Conservation (phyloP, 1,140 invertebrate species). For the Muscidifurax raptorellus region DNA sequence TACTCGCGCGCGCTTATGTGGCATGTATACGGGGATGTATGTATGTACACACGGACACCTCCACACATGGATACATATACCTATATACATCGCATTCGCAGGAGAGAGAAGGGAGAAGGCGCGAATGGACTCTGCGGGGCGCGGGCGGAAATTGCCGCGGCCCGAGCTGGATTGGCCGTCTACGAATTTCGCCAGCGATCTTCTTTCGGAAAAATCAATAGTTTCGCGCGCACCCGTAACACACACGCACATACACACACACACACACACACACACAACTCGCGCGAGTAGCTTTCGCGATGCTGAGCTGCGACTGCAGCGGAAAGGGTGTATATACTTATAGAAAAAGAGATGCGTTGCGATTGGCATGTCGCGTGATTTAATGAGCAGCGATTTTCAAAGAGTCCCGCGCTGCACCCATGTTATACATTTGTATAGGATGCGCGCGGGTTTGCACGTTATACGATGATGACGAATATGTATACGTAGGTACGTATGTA, state of each 20-base stretch:
- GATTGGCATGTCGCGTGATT: too few species aligned
- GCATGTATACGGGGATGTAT: not conserved
- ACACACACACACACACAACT: not conserved
- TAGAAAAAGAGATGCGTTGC: not conserved
- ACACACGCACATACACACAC: not conserved
- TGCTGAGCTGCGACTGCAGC: too few species aligned
- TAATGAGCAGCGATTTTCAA: not conserved
- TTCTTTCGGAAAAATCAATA: slow-evolving; percentile 45
- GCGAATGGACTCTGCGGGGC: slow-evolving; percentile 16
- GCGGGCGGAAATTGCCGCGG: slow-evolving; percentile 43
- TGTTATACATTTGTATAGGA: too few species aligned
- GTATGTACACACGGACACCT: not conserved
- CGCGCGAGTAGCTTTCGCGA: slow-evolving; percentile 10
- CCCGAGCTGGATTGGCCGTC: slow-evolving; percentile 34
- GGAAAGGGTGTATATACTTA: not conserved
- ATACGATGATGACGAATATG: too few species aligned
- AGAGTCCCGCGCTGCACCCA: not conserved
- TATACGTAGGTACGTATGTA: too few species aligned
- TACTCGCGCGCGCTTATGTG: not conserved
- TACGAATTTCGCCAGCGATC: slow-evolving; percentile 41
- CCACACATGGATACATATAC: not conserved
- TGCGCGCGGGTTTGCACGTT: too few species aligned
- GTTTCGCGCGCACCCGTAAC: not conserved
- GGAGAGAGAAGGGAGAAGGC: not conserved
- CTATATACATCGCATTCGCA: not conserved